A percentile compares a stretch with the other conserved stretches of the same genome.
phyloP scores from a whole-genome alignment of 35 echinoderm and acorn worm genomes.

The Ptychodera flava region DNA sequence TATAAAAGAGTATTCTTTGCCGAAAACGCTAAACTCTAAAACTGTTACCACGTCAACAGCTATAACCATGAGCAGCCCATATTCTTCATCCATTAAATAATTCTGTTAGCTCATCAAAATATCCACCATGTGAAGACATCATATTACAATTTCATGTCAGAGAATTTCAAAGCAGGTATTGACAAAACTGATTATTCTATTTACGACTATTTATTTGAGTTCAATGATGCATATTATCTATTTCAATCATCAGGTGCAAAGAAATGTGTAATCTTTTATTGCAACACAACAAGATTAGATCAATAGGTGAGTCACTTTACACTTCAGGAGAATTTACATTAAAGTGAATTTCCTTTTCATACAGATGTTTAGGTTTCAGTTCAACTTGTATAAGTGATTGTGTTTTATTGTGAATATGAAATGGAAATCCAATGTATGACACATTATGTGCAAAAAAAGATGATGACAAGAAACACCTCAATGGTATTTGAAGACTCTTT shows the following conservation, averaged over 20 bases:
- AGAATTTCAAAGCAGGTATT: not conserved
- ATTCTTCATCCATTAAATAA: too few relatives aligned
- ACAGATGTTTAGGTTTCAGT: not conserved
- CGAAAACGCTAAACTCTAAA: too few relatives aligned
- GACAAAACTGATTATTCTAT: not conserved
- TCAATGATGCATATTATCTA: not conserved
- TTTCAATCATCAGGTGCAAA: not conserved
- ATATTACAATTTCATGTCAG: not conserved
- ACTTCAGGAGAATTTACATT: too few relatives aligned
- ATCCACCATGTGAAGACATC: too few relatives aligned
- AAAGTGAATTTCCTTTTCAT: too few relatives aligned
- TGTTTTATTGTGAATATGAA: not conserved
- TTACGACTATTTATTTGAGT: not conserved
- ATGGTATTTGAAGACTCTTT: not conserved
- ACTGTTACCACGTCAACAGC: too few relatives aligned
- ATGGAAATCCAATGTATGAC: not conserved
- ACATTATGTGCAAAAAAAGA: not conserved
- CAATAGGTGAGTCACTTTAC: not conserved
- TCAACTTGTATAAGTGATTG: not conserved
- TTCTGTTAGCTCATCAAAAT: too few relatives aligned
- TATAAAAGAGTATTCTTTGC: too few relatives aligned
- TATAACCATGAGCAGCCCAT: too few relatives aligned
- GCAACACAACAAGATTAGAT: not conserved
- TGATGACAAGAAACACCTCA: not conserved
- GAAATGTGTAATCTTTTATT: conserved; percentile 6